Evolutionary conservation across 2,888 invertebrate species (phyloP).

Genomic region (Copidosoma aretas): DNA sequence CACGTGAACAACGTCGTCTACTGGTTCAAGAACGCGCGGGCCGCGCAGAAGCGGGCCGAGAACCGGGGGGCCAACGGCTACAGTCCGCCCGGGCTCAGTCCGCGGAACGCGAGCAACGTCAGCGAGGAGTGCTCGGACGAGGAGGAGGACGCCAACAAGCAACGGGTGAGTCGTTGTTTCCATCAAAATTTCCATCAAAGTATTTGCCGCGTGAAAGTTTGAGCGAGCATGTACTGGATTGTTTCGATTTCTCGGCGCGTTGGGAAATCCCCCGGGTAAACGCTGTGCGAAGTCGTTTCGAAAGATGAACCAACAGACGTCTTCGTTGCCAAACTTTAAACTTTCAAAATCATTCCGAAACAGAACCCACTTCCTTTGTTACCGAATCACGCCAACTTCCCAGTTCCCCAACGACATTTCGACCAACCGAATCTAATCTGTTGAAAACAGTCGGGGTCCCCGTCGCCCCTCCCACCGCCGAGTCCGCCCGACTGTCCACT

Average conservation of each 20-base stretch:
- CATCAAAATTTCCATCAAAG: background rate
- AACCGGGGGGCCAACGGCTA: constrained; percentile 63
- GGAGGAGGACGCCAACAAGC: constrained; percentile 65
- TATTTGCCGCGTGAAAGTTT: background rate
- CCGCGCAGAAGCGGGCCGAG: constrained; percentile 92
- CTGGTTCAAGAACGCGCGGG: constrained; percentile 97
- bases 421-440: too few relatives aligned
- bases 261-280: too few relatives aligned
- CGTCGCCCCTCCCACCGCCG: constrained; percentile 58
- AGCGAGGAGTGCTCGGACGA: constrained; percentile 62
- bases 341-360: too few relatives aligned
- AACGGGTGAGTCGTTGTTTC: constrained; percentile 54
- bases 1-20: constrained; percentile 96
- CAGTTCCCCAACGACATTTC: background rate
- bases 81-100: constrained; percentile 60
- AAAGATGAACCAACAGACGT: too few relatives aligned
- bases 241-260: too few relatives aligned
- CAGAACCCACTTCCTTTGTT: too few relatives aligned
- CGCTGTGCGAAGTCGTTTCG: background rate
- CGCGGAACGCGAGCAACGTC: constrained; percentile 61
- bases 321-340: too few relatives aligned
- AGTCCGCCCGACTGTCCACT: constrained; percentile 58
- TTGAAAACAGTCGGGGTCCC: constrained; percentile 55
- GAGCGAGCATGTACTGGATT: too few relatives aligned
- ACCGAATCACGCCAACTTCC: too few relatives aligned